These are phyloP conservation scores for Drosophila basisetae DNA, from an alignment of 2,888 invertebrate genomes.

Conservation along the genomic window DNA sequence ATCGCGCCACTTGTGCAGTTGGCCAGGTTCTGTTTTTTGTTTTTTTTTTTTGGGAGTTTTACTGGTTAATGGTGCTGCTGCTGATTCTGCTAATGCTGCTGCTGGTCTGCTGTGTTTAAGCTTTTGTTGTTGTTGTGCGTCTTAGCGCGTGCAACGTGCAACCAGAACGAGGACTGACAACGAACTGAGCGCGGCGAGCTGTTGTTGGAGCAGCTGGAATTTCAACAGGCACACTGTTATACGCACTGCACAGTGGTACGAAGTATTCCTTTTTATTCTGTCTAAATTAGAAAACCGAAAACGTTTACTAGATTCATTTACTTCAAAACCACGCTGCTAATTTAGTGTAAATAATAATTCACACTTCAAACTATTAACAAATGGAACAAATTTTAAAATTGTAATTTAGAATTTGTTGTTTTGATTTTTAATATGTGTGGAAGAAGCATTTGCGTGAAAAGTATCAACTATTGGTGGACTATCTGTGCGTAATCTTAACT, in stretches of 20 bases:
- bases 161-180: slow-evolving; percentile 70
- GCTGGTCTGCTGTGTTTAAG: slow-evolving; percentile 10
- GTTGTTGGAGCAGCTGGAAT: slow-evolving; percentile 57
- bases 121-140: slow-evolving; percentile 28
- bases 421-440: no score
- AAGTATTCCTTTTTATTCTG: not conserved
- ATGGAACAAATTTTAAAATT: not conserved
- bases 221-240: slow-evolving; percentile 72
- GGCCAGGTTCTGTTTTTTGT: not conserved
- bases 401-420: not conserved
- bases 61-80: not conserved
- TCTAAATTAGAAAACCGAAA: not conserved
- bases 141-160: slow-evolving; percentile 60
- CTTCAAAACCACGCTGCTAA: no score
- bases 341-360: not conserved
- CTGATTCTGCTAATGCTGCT: not conserved
- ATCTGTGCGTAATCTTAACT: not conserved
- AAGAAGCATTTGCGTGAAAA: not conserved
- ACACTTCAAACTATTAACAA: not conserved
- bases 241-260: slow-evolving; percentile 36
- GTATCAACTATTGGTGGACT: not conserved
- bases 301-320: not conserved
- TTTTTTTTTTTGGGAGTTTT: slow-evolving; percentile 4
- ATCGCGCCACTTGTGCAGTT: slow-evolving; percentile 27
- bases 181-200: slow-evolving; percentile 71